Percentiles rank a stretch among this genome's conserved stretches.
These are phyloP conservation scores for Trachurus trachurus DNA, from an alignment of 2,797 vertebrate genomes.

Conservation along the genomic window DNA sequence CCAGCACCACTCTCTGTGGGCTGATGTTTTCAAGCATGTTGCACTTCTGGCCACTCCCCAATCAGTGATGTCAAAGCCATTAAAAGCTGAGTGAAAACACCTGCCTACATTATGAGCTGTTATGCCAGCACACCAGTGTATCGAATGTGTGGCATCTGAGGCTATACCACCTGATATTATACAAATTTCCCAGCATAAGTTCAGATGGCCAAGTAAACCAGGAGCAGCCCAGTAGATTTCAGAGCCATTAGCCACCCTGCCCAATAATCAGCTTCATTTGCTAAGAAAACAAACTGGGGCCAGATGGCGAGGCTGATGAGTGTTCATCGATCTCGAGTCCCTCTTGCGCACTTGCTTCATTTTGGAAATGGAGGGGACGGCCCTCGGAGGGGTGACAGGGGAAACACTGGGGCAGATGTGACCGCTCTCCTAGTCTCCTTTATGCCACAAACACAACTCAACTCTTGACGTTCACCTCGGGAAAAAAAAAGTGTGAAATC, in stretches of 20 bases:
- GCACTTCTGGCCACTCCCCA: constrained; percentile 52
- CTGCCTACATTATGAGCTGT: constrained; percentile 57
- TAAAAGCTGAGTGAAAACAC: constrained; percentile 63
- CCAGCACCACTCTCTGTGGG: constrained; percentile 19
- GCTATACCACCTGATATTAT: constrained; percentile 52
- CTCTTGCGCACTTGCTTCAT: constrained; percentile 74
- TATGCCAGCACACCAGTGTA: constrained; percentile 37
- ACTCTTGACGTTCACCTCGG: constrained; percentile 47
- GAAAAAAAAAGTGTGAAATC: constrained; percentile 25
- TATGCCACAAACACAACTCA: constrained; percentile 35
- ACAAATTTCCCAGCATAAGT: constrained; percentile 57
- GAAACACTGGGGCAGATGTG: constrained; percentile 72
- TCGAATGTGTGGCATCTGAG: constrained; percentile 49
- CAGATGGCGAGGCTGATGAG: constrained; percentile 85
- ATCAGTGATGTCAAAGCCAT: constrained; percentile 51
- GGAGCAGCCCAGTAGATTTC: constrained; percentile 73
- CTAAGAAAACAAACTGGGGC: constrained; percentile 84
- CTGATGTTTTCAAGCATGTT: constrained; percentile 25
- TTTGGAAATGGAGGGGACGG: constrained; percentile 72
- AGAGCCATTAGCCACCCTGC: constrained; percentile 76
- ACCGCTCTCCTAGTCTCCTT: constrained; percentile 30
- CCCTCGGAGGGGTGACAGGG: constrained; percentile 63
- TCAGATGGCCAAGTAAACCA: constrained; percentile 71
- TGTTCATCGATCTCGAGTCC: constrained; percentile 85
- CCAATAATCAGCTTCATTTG: constrained; percentile 86